phyloP scores from a whole-genome alignment of 2,797 vertebrate species.

The Centropyge bicolor region DNA sequence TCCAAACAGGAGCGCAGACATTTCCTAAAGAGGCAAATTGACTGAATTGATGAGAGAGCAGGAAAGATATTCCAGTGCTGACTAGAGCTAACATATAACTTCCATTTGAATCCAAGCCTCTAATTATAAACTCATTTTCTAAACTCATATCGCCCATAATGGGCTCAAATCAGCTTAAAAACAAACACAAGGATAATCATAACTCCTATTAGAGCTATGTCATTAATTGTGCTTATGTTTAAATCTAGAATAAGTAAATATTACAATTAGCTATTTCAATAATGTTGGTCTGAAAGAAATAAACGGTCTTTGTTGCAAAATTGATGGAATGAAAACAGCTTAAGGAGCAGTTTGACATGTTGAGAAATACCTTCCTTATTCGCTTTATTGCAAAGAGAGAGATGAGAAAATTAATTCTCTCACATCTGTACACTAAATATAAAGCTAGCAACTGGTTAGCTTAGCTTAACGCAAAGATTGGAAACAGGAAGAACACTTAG shows the following conservation, averaged over 20 bases:
- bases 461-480: not conserved
- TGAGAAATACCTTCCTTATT: not conserved
- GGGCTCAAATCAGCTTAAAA: conserved; percentile 11
- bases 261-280: conserved; percentile 7
- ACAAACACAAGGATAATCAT: not conserved
- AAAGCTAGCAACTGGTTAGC: not conserved
- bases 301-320: not conserved
- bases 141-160: not conserved
- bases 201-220: not conserved
- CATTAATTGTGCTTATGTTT: conserved; percentile 13
- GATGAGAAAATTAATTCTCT: not conserved
- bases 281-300: not conserved
- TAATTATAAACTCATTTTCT: conserved; percentile 7
- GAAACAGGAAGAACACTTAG: not conserved
- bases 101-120: conserved; percentile 16
- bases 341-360: not conserved
- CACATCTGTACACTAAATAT: not conserved
- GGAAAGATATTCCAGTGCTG: conserved; percentile 7
- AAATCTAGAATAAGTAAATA: conserved; percentile 15
- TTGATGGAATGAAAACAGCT: not conserved
- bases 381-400: not conserved
- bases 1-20: conserved; percentile 39
- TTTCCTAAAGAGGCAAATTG: conserved; percentile 55
- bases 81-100: conserved; percentile 21
- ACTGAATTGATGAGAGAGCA: conserved; percentile 12